Evolutionary conservation across 2,113 vertebrate species (phyloP).

Genomic region (Bombycilla garrulus): DNA sequence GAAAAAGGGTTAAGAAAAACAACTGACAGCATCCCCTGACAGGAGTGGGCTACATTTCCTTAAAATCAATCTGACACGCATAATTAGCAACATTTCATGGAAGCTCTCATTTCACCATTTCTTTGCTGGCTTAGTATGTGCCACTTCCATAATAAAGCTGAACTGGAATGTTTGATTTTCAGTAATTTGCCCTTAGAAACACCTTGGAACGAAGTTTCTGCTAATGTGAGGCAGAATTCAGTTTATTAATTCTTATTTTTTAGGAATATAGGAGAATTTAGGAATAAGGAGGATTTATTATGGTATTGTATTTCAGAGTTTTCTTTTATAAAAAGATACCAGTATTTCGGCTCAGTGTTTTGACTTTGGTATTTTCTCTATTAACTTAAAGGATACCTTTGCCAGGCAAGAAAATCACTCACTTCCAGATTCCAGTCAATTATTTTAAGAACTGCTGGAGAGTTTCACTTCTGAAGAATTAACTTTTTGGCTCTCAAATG

Average conservation of each 20-base stretch:
- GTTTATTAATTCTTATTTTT: neutral
- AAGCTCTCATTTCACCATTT: neutral
- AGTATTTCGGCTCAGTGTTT: neutral
- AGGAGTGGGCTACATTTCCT: neutral
- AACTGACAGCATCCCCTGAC: neutral
- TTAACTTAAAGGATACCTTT: neutral
- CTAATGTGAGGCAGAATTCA: neutral
- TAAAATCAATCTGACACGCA: neutral
- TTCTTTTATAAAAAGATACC: neutral
- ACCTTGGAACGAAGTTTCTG: neutral
- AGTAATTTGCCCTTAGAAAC: neutral
- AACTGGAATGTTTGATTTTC: neutral
- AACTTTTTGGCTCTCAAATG: slow-evolving; percentile 58
- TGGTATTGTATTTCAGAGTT: neutral
- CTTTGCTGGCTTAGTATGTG: neutral
- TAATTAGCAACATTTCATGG: neutral
- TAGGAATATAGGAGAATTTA: neutral
- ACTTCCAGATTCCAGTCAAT: slow-evolving; percentile 29
- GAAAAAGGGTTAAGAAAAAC: neutral
- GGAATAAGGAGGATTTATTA: neutral
- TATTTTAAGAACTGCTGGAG: slow-evolving; percentile 3
- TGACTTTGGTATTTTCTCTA: slow-evolving; percentile 1
- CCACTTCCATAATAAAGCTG: neutral
- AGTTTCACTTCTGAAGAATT: slow-evolving; percentile 42
- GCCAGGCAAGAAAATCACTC: slow-evolving; percentile 26